Percentiles rank a stretch among this genome's conserved stretches.
Conservation (phyloP, 2,888 invertebrate species). For the Mystacides longicornis region DNA sequence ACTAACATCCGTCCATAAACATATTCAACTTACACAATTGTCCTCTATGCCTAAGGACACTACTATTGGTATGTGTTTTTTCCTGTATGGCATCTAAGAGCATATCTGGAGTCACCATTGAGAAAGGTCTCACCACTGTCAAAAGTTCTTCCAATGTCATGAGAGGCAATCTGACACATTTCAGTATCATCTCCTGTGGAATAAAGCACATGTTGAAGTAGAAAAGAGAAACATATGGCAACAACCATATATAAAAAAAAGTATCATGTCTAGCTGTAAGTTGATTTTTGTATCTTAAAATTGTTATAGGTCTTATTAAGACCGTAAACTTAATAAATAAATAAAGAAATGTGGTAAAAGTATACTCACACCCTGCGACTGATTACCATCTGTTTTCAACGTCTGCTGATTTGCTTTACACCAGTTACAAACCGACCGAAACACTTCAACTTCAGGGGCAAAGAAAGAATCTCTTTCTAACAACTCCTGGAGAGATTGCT, state of each 20-base stretch:
- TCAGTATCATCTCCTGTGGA: conserved; percentile 47
- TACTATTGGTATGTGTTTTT: conserved; percentile 69
- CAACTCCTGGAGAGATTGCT: conserved; percentile 76
- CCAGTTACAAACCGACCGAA: conserved; percentile 84
- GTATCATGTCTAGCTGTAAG: too few species aligned
- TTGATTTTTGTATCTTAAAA: too few species aligned
- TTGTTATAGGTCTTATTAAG: too few species aligned
- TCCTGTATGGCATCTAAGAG: conserved; percentile 92
- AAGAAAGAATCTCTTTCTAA: conserved; percentile 91
- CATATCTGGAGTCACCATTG: conserved; percentile 79
- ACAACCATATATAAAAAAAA: neutral
- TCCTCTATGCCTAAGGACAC: conserved; percentile 79
- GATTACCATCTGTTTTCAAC: conserved; percentile 55
- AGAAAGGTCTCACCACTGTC: conserved; percentile 80
- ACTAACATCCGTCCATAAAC: too few species aligned
- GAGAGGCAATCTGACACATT: conserved; percentile 72
- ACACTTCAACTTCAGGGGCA: conserved; percentile 92
- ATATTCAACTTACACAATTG: conserved; percentile 62
- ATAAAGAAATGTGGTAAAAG: neutral
- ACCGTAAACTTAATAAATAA: too few species aligned
- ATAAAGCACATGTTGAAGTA: neutral
- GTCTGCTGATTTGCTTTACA: conserved; percentile 67
- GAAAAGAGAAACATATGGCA: neutral
- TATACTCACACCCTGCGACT: conserved; percentile 29
- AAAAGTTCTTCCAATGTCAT: conserved; percentile 84